phyloP scores from a whole-genome alignment of 2,113 vertebrate genomes.

The Strix uralensis region DNA sequence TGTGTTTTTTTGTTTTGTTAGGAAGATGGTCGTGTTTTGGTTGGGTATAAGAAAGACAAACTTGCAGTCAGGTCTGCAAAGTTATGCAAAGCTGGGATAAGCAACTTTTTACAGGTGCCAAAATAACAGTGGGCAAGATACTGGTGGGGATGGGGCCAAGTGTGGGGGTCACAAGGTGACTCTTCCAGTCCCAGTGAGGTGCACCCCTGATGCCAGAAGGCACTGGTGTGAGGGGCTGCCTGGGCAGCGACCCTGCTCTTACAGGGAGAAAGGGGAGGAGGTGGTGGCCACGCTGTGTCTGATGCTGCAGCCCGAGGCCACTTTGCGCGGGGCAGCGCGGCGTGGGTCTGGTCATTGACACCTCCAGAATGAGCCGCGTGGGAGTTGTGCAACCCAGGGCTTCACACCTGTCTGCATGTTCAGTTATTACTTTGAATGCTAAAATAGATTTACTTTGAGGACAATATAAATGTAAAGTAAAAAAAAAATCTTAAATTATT shows the following conservation, averaged over 20 bases:
- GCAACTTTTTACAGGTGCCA: neutral
- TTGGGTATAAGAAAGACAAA: neutral
- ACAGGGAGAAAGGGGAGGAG: neutral
- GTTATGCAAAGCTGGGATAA: accelerated
- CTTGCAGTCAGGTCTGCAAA: neutral
- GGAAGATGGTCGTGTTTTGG: neutral
- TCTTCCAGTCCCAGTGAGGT: neutral
- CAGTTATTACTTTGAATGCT: neutral
- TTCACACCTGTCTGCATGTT: neutral
- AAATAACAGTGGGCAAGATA: accelerated
- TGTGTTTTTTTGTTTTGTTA: neutral
- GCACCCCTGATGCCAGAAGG: neutral
- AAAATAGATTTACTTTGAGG: neutral
- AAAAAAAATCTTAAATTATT: neutral
- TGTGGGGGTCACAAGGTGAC: accelerated
- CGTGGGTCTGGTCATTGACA: too few species aligned
- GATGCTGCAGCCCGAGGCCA: neutral
- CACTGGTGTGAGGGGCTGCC: neutral
- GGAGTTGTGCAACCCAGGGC: neutral
- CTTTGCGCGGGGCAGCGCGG: accelerated
- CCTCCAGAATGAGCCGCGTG: accelerated
- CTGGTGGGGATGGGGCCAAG: neutral
- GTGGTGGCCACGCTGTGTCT: neutral
- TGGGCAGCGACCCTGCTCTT: neutral
- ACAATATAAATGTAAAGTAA: neutral